Conservation (phyloP, 1,140 invertebrate species). For the Macrocentrus cingulum region DNA sequence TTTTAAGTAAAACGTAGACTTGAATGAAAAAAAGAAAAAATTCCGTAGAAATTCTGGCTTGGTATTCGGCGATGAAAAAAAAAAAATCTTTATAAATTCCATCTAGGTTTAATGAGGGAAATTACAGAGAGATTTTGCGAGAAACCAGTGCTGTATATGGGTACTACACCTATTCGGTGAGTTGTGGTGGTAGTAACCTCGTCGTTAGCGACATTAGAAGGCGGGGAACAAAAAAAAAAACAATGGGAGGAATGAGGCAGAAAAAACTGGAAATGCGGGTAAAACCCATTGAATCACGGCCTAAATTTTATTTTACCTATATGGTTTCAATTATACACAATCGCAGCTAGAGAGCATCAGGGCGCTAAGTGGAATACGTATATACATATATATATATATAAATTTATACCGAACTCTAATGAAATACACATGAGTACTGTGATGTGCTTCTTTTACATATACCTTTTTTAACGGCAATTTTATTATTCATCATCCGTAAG, state of each 20-base stretch:
- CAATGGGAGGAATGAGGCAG: background rate
- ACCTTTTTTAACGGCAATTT: too few species aligned
- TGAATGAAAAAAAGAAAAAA: too few species aligned
- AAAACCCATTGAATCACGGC: background rate
- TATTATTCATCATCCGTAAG: too few species aligned
- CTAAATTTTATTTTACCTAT: conserved; percentile 3
- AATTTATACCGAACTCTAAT: too few species aligned
- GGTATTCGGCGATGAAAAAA: too few species aligned
- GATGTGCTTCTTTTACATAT: too few species aligned
- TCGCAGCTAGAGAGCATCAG: background rate
- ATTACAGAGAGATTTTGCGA: background rate
- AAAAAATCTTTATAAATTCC: too few species aligned
- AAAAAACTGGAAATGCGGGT: conserved; percentile 2
- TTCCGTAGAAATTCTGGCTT: too few species aligned
- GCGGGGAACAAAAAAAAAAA: too few species aligned
- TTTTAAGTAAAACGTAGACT: too few species aligned
- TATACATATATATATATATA: background rate
- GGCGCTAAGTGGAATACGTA: background rate
- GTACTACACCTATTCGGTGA: background rate
- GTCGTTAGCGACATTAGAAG: background rate
- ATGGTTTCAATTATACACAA: conserved; percentile 15
- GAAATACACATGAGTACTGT: too few species aligned
- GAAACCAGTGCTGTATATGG: background rate
- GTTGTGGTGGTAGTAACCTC: background rate
- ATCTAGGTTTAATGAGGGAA: background rate